These are phyloP conservation scores for Amphimallon solstitiale DNA, from an alignment of 2,888 invertebrate species.

Conservation along the genomic window DNA sequence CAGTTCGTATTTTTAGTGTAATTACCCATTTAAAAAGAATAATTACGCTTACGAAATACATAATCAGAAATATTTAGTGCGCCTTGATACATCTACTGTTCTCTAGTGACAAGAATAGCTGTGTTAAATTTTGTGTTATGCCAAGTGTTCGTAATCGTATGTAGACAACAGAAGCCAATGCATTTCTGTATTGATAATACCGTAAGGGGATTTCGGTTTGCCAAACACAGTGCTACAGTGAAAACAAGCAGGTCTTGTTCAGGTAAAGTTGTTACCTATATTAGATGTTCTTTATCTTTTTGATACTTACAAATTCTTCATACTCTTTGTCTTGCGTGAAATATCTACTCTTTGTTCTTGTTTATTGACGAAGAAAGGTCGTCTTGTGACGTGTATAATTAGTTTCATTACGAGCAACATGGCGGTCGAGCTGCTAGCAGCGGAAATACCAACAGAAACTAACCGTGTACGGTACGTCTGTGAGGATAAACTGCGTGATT, in stretches of 20 bases:
- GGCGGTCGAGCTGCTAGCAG: constrained; percentile 41
- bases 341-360: constrained; percentile 34
- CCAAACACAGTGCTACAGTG: background rate
- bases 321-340: background rate
- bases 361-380: constrained; percentile 34
- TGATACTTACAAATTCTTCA: too few species aligned
- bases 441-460: constrained; percentile 44
- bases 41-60: background rate
- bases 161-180: constrained; percentile 5
- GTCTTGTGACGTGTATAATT: constrained; percentile 47
- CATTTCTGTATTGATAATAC: constrained; percentile 8
- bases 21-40: background rate
- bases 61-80: background rate
- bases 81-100: background rate
- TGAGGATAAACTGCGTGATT: constrained; percentile 13
- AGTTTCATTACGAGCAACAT: constrained; percentile 48
- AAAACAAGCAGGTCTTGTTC: background rate
- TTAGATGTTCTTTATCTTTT: constrained; percentile 2
- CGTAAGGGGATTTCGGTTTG: background rate
- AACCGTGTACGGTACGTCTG: background rate
- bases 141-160: constrained; percentile 12
- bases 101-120: constrained; percentile 35
- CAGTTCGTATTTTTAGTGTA: background rate
- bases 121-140: constrained; percentile 32
- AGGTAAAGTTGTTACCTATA: background rate